Conservation (phyloP, 2,888 invertebrate genomes). For the Cheilosia soror region DNA sequence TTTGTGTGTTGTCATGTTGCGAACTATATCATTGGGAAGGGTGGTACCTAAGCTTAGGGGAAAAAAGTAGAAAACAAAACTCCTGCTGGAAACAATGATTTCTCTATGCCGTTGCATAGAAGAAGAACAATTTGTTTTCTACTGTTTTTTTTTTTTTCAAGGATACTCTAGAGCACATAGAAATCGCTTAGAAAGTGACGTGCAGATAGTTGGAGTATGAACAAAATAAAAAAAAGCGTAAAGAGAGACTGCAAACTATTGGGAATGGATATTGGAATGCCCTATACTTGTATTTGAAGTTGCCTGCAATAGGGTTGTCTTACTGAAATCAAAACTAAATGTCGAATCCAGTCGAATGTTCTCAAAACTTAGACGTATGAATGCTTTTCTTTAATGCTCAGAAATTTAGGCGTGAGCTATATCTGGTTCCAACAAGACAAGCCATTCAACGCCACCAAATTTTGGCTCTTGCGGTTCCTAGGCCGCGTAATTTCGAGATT, state of each 20-base stretch:
- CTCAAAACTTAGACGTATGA: too few relatives aligned
- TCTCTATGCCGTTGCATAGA: conserved; percentile 24
- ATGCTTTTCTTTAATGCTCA: too few relatives aligned
- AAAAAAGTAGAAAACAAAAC: not conserved
- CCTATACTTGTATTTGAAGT: not conserved
- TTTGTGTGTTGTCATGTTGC: conserved; percentile 64
- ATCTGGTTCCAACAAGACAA: too few relatives aligned
- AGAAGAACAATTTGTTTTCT: conserved; percentile 34
- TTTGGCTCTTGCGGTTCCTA: too few relatives aligned
- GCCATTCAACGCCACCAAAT: too few relatives aligned
- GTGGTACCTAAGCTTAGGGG: not conserved
- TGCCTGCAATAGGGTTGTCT: too few relatives aligned
- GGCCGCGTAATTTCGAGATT: too few relatives aligned
- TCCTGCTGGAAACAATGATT: conserved; percentile 57
- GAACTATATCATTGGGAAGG: conserved; percentile 40
- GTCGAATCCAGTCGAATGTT: too few relatives aligned
- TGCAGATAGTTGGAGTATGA: conserved; percentile 17
- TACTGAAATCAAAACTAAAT: too few relatives aligned
- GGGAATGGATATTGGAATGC: not conserved
- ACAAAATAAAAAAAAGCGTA: not conserved
- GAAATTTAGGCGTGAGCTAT: too few relatives aligned
- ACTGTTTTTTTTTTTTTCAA: conserved; percentile 28
- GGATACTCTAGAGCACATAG: conserved; percentile 41
- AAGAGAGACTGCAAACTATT: not conserved
- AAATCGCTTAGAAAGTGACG: conserved; percentile 55